A percentile compares a stretch with the other conserved stretches of the same genome.
These are phyloP conservation scores for Aldrovandia affinis DNA, from an alignment of 2,797 vertebrate genomes.

Conservation along the genomic window DNA sequence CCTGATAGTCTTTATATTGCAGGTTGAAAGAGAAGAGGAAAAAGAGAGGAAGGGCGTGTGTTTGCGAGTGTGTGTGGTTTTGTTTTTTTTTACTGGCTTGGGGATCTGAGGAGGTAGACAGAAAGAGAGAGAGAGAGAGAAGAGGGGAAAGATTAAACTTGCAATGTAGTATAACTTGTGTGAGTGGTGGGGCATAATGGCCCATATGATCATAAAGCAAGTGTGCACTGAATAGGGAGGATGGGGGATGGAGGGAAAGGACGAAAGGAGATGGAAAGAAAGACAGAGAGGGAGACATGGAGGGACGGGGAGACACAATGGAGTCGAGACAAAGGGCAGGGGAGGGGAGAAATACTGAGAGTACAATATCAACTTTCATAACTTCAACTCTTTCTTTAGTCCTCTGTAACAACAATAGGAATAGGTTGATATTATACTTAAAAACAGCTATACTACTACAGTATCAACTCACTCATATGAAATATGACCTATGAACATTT, in stretches of 20 bases:
- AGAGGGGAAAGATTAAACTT: constrained; percentile 36
- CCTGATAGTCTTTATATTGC: constrained; percentile 59
- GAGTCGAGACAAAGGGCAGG: constrained; percentile 60
- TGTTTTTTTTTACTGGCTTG: constrained; percentile 38
- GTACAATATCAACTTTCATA: constrained; percentile 66
- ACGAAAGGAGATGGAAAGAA: constrained; percentile 49
- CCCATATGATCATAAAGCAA: constrained; percentile 43
- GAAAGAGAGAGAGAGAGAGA: constrained; percentile 58
- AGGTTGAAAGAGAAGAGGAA: constrained; percentile 53
- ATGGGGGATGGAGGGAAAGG: constrained; percentile 13
- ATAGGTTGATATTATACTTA: not conserved
- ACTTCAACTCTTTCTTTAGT: constrained; percentile 49
- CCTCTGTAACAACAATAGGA: constrained; percentile 33
- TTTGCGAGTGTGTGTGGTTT: constrained; percentile 41
- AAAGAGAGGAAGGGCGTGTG: constrained; percentile 40
- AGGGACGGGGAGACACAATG: constrained; percentile 37
- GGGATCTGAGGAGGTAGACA: constrained; percentile 31
- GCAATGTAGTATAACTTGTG: constrained; percentile 47
- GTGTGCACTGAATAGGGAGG: constrained; percentile 9
- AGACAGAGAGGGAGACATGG: constrained; percentile 43
- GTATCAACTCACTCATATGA: not conserved
- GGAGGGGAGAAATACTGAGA: constrained; percentile 58
- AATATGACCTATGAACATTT: not conserved
- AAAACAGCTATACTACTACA: not conserved
- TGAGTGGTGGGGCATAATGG: constrained; percentile 18